A percentile compares a stretch with the other conserved stretches of the same genome.
These are phyloP conservation scores for Bubo bubo DNA, from an alignment of 2,113 vertebrate genomes.

Conservation along the genomic window DNA sequence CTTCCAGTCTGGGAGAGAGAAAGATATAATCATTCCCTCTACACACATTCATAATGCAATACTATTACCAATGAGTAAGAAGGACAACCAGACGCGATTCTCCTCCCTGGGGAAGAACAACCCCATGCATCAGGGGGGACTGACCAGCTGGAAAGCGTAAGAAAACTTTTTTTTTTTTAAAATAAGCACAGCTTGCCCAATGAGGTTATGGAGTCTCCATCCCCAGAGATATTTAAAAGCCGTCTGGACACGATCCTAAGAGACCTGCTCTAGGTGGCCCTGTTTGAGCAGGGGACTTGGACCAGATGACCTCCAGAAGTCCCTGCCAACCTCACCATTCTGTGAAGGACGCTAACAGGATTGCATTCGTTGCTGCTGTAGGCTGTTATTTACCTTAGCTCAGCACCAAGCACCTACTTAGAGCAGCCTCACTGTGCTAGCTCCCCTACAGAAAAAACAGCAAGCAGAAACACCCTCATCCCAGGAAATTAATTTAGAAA, in stretches of 20 bases:
- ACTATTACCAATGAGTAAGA: not conserved
- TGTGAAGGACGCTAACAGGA: not conserved
- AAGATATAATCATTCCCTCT: not conserved
- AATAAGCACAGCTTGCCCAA: not conserved
- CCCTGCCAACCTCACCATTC: not conserved
- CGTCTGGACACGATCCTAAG: not conserved
- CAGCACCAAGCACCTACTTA: not conserved
- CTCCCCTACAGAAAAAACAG: not conserved
- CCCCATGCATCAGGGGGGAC: rapidly evolving
- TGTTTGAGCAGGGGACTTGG: not conserved
- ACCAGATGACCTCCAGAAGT: not conserved
- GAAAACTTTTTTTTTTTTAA: not conserved
- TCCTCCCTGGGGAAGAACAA: not conserved
- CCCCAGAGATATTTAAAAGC: not conserved
- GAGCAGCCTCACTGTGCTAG: not conserved
- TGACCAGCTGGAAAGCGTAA: not conserved
- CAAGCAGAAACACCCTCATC: not conserved
- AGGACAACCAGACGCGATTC: not conserved
- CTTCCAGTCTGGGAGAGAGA: not conserved
- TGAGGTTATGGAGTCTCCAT: not conserved
- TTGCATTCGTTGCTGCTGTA: not conserved
- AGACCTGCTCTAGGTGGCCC: not conserved
- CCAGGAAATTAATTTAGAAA: not conserved
- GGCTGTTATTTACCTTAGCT: not conserved
- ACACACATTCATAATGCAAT: not conserved